Percentiles rank a stretch among this genome's conserved stretches.
Conservation (phyloP, 2,888 invertebrate species). For the Thyatira batis region DNA sequence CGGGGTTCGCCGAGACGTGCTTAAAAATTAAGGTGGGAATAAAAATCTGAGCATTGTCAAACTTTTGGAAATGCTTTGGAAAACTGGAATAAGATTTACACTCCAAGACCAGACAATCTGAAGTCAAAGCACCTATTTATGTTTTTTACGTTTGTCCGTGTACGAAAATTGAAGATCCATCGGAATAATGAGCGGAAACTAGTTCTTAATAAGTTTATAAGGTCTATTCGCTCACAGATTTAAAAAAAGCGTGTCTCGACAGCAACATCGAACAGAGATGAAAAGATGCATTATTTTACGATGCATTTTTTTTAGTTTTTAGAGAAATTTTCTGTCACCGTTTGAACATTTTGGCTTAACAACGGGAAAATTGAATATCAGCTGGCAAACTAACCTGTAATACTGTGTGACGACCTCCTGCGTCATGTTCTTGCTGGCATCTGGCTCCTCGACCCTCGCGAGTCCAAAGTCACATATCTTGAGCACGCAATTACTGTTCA, state of each 20-base stretch:
- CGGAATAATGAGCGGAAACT: too few relatives aligned
- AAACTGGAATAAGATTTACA: too few relatives aligned
- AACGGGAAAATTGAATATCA: not conserved
- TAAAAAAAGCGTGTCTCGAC: too few relatives aligned
- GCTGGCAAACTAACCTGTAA: constrained; percentile 83
- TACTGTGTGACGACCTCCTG: constrained; percentile 99
- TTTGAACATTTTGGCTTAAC: not conserved
- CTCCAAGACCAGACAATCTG: too few relatives aligned
- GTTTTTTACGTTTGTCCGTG: too few relatives aligned
- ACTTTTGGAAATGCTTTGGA: not conserved
- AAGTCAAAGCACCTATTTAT: too few relatives aligned
- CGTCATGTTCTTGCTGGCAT: constrained; percentile 97
- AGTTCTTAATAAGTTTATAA: too few relatives aligned
- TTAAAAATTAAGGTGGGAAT: not conserved
- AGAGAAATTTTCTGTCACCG: not conserved
- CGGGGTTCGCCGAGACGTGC: not conserved
- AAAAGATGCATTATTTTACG: too few relatives aligned
- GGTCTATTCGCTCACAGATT: too few relatives aligned
- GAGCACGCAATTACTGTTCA: constrained; percentile 99
- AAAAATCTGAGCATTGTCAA: not conserved
- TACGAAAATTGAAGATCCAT: too few relatives aligned
- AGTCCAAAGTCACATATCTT: constrained; percentile 99
- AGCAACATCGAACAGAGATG: too few relatives aligned
- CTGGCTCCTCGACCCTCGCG: constrained; percentile 98
- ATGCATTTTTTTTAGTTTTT: too few relatives aligned